Percentiles rank a stretch among this genome's conserved stretches.
phyloP scores from a whole-genome alignment of 2,888 invertebrate genomes.

The Notocelia uddmanniana region DNA sequence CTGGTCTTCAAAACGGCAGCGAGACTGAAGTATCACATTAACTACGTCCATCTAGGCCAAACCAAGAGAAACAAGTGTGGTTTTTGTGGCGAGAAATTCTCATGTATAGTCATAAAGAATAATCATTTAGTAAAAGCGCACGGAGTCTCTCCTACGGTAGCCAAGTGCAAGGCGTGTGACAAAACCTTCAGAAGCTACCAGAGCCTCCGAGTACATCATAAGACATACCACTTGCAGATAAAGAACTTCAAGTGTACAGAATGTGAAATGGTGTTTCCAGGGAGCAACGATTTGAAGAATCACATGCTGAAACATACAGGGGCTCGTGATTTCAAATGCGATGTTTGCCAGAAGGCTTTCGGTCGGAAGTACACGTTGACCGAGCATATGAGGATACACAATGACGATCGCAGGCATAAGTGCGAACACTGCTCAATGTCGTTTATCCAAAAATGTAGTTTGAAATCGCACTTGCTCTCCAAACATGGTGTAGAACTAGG shows the following conservation, averaged over 20 bases:
- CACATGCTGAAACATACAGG: conserved; percentile 70
- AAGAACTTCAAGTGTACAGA: conserved; percentile 49
- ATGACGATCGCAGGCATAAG: conserved; percentile 44
- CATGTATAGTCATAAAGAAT: conserved; percentile 34
- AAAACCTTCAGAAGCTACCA: conserved; percentile 61
- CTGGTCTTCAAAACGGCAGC: conserved; percentile 60
- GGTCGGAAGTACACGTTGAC: conserved; percentile 50
- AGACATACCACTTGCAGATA: conserved; percentile 43
- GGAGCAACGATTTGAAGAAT: conserved; percentile 61
- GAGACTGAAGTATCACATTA: conserved; percentile 59
- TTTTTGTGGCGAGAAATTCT: conserved; percentile 45
- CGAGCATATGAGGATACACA: conserved; percentile 54
- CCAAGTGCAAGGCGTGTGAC: conserved; percentile 61
- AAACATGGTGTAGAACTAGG: conserved; percentile 21
- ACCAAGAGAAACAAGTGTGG: conserved; percentile 44
- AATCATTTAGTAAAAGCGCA: conserved; percentile 42
- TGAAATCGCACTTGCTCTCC: conserved; percentile 22
- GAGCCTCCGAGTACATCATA: conserved; percentile 60
- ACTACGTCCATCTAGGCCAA: conserved; percentile 52
- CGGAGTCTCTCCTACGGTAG: conserved; percentile 54
- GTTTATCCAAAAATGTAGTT: conserved; percentile 33
- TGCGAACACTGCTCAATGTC: conserved; percentile 30
- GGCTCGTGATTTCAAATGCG: conserved; percentile 64
- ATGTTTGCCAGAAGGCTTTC: conserved; percentile 61
- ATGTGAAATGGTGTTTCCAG: conserved; percentile 62